phyloP scores from a whole-genome alignment of 2,888 invertebrate species.

The Brenthis ino region DNA sequence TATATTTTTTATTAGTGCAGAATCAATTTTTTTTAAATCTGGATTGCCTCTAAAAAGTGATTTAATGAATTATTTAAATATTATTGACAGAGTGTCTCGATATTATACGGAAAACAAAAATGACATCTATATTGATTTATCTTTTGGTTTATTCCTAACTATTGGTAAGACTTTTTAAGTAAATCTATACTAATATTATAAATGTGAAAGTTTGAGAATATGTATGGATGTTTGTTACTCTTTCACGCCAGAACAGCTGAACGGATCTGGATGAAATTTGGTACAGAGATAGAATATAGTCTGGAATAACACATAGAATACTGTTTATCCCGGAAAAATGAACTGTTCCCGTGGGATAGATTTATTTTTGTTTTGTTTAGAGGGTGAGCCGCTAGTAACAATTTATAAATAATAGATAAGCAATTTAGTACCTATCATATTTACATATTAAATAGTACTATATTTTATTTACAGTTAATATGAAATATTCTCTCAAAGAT shows the following conservation, averaged over 20 bases:
- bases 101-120: conserved; percentile 47
- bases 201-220: too few species aligned
- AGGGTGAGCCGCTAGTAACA: not conserved
- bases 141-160: conserved; percentile 58
- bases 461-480: conserved; percentile 49
- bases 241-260: too few species aligned
- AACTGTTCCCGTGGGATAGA: too few species aligned
- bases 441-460: conserved; percentile 11
- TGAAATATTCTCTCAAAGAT: conserved; percentile 41
- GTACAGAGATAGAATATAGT: too few species aligned
- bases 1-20: not conserved
- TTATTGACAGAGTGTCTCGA: conserved; percentile 47
- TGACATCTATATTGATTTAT: conserved; percentile 53
- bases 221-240: too few species aligned
- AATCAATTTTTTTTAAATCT: not conserved
- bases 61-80: conserved; percentile 47
- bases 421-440: not conserved
- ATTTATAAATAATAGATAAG: not conserved
- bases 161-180: conserved; percentile 51
- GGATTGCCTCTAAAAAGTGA: conserved; percentile 48
- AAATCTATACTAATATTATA: too few species aligned
- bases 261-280: too few species aligned
- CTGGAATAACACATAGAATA: too few species aligned
- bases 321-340: too few species aligned
- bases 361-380: too few species aligned